Evolutionary conservation across 2,113 vertebrate genomes (phyloP), one percentile per base, ranked within the genome.

Genomic region (Mormyrus iriodes): DNA sequence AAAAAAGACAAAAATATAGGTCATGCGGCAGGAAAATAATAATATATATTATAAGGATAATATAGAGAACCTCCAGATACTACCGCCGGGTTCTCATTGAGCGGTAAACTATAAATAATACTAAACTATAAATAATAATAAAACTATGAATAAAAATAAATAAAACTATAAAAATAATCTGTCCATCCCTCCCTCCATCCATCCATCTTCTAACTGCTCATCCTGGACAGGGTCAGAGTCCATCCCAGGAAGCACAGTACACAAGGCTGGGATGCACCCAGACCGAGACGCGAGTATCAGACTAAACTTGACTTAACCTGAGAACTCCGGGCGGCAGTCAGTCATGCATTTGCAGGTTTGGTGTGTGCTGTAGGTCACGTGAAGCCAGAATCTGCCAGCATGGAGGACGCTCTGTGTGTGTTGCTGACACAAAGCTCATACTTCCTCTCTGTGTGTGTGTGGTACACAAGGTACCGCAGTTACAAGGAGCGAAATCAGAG

Each of bases 401-500:
- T 49, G 46, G 39, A 24, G 17, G 24, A 9, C 19, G 39, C 6
- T 24, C 7, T 24, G 39, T 85, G 24, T 85, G 24, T 48, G n/a
- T 48, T 4, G 6, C 24, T 49, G 46, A n/a, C 24, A 31, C n/a
- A 15, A 24, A 58, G 55, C 55, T 58, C 21, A 24, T 21, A 58
- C 24, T 21, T 58, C 21, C 55, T 7, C 13, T 86, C n/a, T 35
- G 49, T 27, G 52, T 31, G 53, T 82, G 76, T n/a, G 27, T 52
- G 13, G 48, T 31, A 35, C 51, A 89, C 86, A 84, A 93, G 93
- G 91, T 27, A 73, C 94, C 92, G 91, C 89, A 89, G 91, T 93
- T 91, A 92, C 89, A 92, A 86, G 83, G 90, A 91, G 90, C 90
- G 92, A 90, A 91, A 91, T 82, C 52, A 24, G 88, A 89, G 93